Conservation (phyloP, 37 sponge, comb jelly and placozoan species). For the Beroe ovata region DNA sequence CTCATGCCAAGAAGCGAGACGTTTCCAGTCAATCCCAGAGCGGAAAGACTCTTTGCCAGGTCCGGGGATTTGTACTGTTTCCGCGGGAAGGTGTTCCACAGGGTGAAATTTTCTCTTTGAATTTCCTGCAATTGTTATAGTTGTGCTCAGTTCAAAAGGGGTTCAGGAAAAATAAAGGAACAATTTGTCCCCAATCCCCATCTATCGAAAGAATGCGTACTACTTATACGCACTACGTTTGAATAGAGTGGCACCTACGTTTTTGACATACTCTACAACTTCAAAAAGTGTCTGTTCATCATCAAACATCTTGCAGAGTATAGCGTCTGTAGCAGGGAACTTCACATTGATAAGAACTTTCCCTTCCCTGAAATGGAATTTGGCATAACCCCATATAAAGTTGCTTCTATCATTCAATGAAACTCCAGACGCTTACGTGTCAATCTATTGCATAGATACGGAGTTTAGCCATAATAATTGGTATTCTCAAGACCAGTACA, state of each 20-base stretch:
- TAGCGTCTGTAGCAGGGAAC: neutral
- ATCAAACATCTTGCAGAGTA: neutral
- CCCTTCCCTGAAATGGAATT: constrained; percentile 8
- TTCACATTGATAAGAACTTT: constrained; percentile 7
- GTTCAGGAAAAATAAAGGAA: too few species aligned
- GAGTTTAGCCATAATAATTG: too few species aligned
- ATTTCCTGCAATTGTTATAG: too few species aligned
- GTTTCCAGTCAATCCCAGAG: constrained; percentile 1
- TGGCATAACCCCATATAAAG: too few species aligned
- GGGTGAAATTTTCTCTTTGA: constrained; percentile 32
- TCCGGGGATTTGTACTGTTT: neutral
- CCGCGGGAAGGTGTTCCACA: constrained; percentile 64
- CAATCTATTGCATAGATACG: too few species aligned
- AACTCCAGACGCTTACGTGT: too few species aligned
- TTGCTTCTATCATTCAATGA: too few species aligned
- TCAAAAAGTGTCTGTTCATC: neutral
- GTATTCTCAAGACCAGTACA: too few species aligned
- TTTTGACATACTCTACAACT: constrained; percentile 30
- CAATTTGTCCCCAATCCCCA: too few species aligned
- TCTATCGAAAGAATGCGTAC: too few species aligned
- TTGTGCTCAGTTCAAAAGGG: too few species aligned
- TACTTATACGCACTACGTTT: too few species aligned
- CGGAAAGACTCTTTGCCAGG: neutral
- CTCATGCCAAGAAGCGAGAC: constrained; percentile 50
- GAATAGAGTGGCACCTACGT: neutral